These are phyloP conservation scores for Meriones psammophilus DNA, from an alignment of 2,797 vertebrate genomes.

Conservation along the genomic window DNA sequence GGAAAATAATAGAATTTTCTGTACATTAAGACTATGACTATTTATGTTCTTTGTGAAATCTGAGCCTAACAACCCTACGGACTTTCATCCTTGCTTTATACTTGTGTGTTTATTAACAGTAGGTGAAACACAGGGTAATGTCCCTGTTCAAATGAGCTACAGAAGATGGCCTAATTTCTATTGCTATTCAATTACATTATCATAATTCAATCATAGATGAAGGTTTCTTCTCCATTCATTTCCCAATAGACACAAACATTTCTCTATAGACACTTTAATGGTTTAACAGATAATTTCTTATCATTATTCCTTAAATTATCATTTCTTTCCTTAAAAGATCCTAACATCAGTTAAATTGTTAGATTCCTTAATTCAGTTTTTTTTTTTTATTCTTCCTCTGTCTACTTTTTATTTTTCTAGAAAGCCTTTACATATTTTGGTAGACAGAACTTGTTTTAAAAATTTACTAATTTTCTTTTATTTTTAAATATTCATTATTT, in stretches of 20 bases:
- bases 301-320: not conserved
- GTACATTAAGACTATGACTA: not conserved
- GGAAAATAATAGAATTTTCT: conserved; percentile 14
- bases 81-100: not conserved
- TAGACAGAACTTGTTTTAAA: not conserved
- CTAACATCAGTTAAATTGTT: not conserved
- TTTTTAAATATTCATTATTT: not conserved
- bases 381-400: not conserved
- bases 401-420: not conserved
- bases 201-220: conserved; percentile 33
- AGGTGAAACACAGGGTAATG: conserved; percentile 5
- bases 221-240: not conserved
- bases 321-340: not conserved
- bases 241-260: conserved; percentile 1
- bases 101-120: not conserved
- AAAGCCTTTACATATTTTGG: not conserved
- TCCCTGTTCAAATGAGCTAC: not conserved
- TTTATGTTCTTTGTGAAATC: conserved; percentile 30
- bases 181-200: conserved; percentile 32
- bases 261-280: not conserved
- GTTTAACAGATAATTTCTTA: not conserved
- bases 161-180: conserved; percentile 37
- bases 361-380: not conserved
- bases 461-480: not conserved
- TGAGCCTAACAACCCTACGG: not conserved